These are phyloP conservation scores for Gobionotothen gibberifrons DNA, from an alignment of 2,797 vertebrate genomes.

Conservation along the genomic window DNA sequence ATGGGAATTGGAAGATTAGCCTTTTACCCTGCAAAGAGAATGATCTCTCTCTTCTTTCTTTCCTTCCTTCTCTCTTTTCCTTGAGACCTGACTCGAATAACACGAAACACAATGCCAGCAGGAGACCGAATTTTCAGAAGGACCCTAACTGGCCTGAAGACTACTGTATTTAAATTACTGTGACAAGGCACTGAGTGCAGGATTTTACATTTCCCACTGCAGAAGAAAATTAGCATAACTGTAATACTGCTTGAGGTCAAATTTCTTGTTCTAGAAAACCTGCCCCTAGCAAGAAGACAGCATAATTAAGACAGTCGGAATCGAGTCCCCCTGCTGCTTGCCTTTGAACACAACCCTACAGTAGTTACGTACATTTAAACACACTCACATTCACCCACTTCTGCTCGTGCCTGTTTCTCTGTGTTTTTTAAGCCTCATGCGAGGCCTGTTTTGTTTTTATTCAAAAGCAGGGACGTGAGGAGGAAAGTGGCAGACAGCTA, in stretches of 20 bases:
- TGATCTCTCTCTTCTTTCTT: constrained; percentile 36
- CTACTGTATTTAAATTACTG: constrained; percentile 53
- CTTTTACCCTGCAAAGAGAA: constrained; percentile 60
- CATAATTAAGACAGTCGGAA: constrained; percentile 66
- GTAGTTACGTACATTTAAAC: constrained; percentile 29
- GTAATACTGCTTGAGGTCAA: constrained; percentile 71
- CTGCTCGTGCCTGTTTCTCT: constrained; percentile 8
- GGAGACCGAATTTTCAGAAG: constrained; percentile 43
- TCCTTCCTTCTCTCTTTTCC: constrained; percentile 5
- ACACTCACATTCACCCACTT: constrained; percentile 14
- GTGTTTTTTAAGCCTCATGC: constrained; percentile 11
- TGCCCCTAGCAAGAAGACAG: constrained; percentile 52
- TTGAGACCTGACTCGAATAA: constrained; percentile 35
- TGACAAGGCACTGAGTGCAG: constrained; percentile 57
- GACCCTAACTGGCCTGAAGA: constrained; percentile 49
- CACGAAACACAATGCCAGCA: constrained; percentile 39
- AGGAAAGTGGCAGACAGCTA: constrained; percentile 35
- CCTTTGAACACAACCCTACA: constrained; percentile 50
- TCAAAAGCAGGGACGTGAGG: constrained; percentile 15
- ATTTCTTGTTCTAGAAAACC: constrained; percentile 70
- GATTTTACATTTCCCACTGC: constrained; percentile 64
- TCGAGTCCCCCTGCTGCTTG: constrained; percentile 55
- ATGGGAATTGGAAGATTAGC: constrained; percentile 63
- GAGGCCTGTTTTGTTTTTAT: not conserved
- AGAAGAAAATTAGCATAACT: constrained; percentile 69